Evolutionary conservation across 2,797 vertebrate species (phyloP).

Genomic region (Sternotherus odoratus): DNA sequence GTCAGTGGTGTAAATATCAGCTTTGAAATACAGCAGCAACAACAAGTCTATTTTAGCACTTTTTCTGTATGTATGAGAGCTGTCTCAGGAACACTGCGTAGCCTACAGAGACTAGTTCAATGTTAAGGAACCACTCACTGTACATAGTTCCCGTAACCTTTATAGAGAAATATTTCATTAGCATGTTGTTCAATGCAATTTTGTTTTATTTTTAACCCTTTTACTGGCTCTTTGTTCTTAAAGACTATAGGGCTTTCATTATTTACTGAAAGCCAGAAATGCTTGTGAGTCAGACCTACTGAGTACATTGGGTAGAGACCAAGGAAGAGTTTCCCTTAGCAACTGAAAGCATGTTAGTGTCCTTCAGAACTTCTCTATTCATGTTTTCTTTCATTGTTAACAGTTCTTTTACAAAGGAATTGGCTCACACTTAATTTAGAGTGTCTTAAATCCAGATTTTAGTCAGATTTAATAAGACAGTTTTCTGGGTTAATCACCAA

Average conservation of each 20-base stretch:
- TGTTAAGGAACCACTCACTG: neutral
- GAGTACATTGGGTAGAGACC: constrained; percentile 28
- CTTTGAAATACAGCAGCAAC: neutral
- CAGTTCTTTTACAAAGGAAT: constrained; percentile 34
- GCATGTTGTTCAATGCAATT: neutral
- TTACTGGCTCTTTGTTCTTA: constrained; percentile 45
- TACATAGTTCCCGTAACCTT: neutral
- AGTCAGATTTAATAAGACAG: constrained; percentile 46
- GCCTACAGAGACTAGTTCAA: neutral
- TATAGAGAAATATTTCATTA: neutral
- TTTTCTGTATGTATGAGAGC: neutral
- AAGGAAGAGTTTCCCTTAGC: constrained; percentile 44
- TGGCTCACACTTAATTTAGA: constrained; percentile 37
- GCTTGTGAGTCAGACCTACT: constrained; percentile 26
- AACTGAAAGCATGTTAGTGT: constrained; percentile 48
- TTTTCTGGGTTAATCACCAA: constrained; percentile 47
- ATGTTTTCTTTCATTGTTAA: constrained; percentile 43
- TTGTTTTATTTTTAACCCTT: constrained; percentile 53
- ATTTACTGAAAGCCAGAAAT: constrained; percentile 37
- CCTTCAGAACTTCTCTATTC: constrained; percentile 44
- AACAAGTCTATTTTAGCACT: neutral
- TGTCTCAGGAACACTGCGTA: neutral
- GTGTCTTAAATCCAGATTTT: constrained; percentile 49
- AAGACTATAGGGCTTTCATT: constrained; percentile 16
- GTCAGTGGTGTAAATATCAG: neutral